These are phyloP conservation scores for Mythimna ferrago DNA, from an alignment of 2,888 invertebrate species.

Conservation along the genomic window DNA sequence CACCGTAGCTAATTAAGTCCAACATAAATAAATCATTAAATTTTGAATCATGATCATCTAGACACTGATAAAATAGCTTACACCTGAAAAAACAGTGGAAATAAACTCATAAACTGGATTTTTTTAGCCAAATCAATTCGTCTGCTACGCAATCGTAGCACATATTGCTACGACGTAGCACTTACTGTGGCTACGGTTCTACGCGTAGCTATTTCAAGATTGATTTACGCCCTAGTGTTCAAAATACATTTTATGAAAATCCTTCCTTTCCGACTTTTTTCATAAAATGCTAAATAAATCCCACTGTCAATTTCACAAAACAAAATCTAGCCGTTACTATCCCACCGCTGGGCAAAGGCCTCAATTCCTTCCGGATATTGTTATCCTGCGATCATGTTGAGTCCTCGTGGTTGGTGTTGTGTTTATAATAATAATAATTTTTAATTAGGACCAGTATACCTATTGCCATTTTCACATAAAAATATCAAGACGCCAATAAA, in stretches of 20 bases:
- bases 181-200: background rate
- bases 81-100: background rate
- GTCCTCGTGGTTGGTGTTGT: too few relatives aligned
- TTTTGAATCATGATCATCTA: background rate
- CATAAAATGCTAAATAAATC: too few relatives aligned
- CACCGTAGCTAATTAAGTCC: background rate
- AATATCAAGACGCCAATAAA: too few relatives aligned
- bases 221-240: constrained; percentile 3
- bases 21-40: background rate
- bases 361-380: too few relatives aligned
- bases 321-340: too few relatives aligned
- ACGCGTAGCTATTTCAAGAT: constrained; percentile 9
- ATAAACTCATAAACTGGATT: background rate
- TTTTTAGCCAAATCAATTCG: background rate
- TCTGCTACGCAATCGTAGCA: background rate
- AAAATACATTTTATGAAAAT: constrained; percentile 17
- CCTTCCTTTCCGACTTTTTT: constrained; percentile 1
- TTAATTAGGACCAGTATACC: too few relatives aligned
- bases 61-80: too few relatives aligned
- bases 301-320: too few relatives aligned
- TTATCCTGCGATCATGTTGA: too few relatives aligned
- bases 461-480: too few relatives aligned
- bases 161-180: background rate
- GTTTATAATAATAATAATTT: too few relatives aligned
- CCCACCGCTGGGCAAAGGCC: too few relatives aligned